phyloP scores from a whole-genome alignment of 64 coral and sea anemone genomes.

The Montipora cactus region DNA sequence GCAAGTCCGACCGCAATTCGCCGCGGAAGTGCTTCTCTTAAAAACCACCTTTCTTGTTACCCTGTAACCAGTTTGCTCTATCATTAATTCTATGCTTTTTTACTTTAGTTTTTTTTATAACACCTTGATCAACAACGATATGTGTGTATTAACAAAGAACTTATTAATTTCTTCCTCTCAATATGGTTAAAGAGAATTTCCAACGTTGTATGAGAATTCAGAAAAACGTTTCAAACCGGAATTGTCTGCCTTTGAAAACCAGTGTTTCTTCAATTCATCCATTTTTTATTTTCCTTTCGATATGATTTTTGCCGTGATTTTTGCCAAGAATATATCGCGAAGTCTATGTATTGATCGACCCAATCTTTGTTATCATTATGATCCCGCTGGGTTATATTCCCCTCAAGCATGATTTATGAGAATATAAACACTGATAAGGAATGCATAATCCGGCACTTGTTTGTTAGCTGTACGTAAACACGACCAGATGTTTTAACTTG shows the following conservation, averaged over 20 bases:
- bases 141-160: too few species aligned
- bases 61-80: neutral
- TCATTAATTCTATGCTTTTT: neutral
- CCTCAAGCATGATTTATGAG: neutral
- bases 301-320: neutral
- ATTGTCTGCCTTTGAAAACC: neutral
- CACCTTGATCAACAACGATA: too few species aligned
- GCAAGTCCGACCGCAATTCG: neutral
- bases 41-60: neutral
- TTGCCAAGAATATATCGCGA: neutral
- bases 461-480: neutral
- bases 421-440: neutral
- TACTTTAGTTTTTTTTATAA: neutral
- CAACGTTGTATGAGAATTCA: neutral
- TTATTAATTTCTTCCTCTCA: neutral
- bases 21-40: neutral
- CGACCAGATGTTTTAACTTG: neutral
- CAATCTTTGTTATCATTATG: neutral
- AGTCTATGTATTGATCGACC: neutral
- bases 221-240: neutral
- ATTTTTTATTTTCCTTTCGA: neutral
- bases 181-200: neutral
- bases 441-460: neutral
- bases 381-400: constrained; percentile 20
- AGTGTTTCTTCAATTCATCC: neutral